These are phyloP conservation scores for Micropterix aruncella DNA, from an alignment of 2,888 invertebrate species.

Conservation along the genomic window DNA sequence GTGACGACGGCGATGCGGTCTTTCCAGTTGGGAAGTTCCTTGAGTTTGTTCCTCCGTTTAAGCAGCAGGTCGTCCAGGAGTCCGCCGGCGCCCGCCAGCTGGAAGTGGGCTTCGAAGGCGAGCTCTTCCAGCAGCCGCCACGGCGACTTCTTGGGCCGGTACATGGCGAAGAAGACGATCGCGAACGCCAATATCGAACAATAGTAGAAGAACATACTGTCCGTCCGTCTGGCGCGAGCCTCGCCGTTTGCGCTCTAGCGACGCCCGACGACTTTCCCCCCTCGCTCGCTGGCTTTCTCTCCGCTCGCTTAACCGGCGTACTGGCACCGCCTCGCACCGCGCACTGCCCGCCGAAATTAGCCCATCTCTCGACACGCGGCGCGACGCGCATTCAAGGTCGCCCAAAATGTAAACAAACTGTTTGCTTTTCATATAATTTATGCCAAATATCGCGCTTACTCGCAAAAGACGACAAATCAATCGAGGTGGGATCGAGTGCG, in stretches of 20 bases:
- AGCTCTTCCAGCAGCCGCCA: constrained; percentile 37
- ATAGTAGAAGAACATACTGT: background rate
- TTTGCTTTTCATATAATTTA: too few species aligned
- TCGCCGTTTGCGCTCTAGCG: background rate
- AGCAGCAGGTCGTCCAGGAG: constrained; percentile 45
- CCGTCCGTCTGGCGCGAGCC: background rate
- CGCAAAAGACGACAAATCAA: too few species aligned
- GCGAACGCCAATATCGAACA: constrained; percentile 16
- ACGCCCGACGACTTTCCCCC: background rate
- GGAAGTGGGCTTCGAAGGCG: constrained; percentile 39
- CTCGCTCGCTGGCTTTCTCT: background rate
- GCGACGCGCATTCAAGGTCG: background rate
- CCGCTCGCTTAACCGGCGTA: too few species aligned
- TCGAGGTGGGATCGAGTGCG: too few species aligned
- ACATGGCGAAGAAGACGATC: constrained; percentile 29
- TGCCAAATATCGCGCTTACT: too few species aligned
- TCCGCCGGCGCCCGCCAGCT: constrained; percentile 41
- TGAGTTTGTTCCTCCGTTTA: constrained; percentile 37
- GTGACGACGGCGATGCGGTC: constrained; percentile 69
- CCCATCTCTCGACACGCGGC: too few species aligned
- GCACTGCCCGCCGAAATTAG: too few species aligned
- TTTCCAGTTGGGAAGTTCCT: constrained; percentile 46
- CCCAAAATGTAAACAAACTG: too few species aligned
- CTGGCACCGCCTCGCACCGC: too few species aligned
- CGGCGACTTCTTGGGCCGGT: constrained; percentile 36